phyloP scores from a whole-genome alignment of 2,888 invertebrate genomes.

The Hypsopygia costalis region DNA sequence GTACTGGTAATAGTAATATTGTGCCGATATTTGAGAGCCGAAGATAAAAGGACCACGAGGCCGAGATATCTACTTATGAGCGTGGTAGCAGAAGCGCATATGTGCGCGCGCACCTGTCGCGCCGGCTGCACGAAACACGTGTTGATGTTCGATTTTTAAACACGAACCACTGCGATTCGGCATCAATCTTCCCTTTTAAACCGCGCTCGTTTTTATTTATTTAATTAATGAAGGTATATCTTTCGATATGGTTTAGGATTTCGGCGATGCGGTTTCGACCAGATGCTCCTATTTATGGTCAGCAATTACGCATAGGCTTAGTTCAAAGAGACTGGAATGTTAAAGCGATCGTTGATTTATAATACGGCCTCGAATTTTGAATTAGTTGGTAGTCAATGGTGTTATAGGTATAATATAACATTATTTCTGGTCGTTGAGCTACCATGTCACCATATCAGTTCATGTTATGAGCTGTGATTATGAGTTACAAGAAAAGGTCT shows the following conservation, averaged over 20 bases:
- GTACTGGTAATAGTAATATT: no score
- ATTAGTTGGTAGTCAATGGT: no score
- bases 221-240: slow-evolving; percentile 29
- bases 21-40: no score
- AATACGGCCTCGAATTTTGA: neutral
- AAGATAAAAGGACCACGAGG: no score
- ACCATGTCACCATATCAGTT: no score
- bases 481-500: no score
- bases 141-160: slow-evolving; percentile 26
- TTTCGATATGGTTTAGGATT: slow-evolving; percentile 23
- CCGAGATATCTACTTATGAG: no score
- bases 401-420: no score
- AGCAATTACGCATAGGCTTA: slow-evolving; percentile 16
- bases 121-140: slow-evolving; percentile 51
- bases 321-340: slow-evolving; percentile 13
- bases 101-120: slow-evolving; percentile 32
- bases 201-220: slow-evolving; percentile 32
- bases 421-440: no score
- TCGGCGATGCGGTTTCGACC: slow-evolving; percentile 17
- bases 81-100: slow-evolving; percentile 30
- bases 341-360: neutral
- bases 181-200: slow-evolving; percentile 39
- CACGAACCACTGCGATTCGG: slow-evolving; percentile 30
- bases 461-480: no score
- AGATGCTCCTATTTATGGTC: slow-evolving; percentile 28